Evolutionary conservation across 2,113 vertebrate genomes (phyloP).

Genomic region (Leptobrachium leishanense): DNA sequence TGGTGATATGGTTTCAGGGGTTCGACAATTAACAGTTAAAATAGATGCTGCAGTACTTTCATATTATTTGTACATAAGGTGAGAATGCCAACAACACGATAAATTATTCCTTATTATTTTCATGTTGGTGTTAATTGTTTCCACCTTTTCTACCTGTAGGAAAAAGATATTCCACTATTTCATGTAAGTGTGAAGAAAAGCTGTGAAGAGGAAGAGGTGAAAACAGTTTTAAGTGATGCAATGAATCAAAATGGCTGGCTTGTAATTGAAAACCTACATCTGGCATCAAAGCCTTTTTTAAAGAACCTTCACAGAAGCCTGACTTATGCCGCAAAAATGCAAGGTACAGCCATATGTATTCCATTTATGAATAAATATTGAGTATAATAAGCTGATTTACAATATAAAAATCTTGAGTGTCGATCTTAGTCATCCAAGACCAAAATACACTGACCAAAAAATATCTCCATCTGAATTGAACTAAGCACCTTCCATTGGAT

Average conservation of each 20-base stretch:
- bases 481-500: too few species aligned
- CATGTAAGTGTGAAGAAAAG: conserved; percentile 11
- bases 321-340: conserved; percentile 29
- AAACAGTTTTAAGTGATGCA: conserved; percentile 21
- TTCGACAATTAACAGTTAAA: too few species aligned
- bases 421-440: too few species aligned
- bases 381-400: too few species aligned
- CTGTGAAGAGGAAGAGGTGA: conserved; percentile 36
- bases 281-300: conserved; percentile 11
- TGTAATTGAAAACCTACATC: conserved; percentile 49
- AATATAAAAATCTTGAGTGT: too few species aligned
- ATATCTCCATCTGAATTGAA: too few species aligned
- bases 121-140: conserved; percentile 19
- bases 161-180: conserved; percentile 23
- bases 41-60: too few species aligned
- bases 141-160: not conserved
- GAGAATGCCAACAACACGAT: too few species aligned
- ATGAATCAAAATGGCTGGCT: conserved; percentile 27
- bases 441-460: too few species aligned
- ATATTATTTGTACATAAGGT: too few species aligned
- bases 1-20: not conserved
- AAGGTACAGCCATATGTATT: not conserved
- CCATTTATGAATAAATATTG: too few species aligned
- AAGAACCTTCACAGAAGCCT: conserved; percentile 40
- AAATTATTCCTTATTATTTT: conserved; percentile 4